Base-by-base conservation (phyloP, 2,113 vertebrate species). In the Addax nasomaculatus region DNA sequence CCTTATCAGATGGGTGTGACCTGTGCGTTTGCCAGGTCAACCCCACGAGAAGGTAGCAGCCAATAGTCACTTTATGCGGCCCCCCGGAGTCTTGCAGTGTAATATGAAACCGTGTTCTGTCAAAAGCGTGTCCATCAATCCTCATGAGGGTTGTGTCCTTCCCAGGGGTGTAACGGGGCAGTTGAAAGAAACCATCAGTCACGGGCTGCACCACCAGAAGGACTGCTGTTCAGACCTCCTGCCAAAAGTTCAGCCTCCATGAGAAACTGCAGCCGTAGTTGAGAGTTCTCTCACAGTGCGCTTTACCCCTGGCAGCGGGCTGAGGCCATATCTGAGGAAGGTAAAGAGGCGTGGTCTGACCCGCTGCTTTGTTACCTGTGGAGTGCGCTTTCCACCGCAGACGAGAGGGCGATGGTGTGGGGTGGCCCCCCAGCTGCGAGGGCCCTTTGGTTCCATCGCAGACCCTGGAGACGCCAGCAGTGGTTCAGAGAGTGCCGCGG, bases 111-210 rank as follows among this genome's bases (percentile, higher is more conserved):
- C 97, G 45, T 97, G 97, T 98, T 98, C 96, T 98, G 96, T 98
- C 91, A 93, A 96, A 96, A 97, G 93, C 97, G 93, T 97, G 97
- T 97, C 97, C 97, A 96, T 95, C 97, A 89, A 97, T 98, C 98
- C 98, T 98, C 97, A 98, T 96, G 97, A 98, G 98, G 98, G 97
- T 98, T 98, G 98, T 98, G 98, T 98, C 97, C 97, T 98, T 97
- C 98, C 98, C 97, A 97, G 98, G 98, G 98, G 96, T 97, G 97
- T 97, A 98, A 98, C 98, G 97, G 98, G 98, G 98, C 97, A 98
- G 95, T 98, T 98, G 98, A 97, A 98, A 98, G 97, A 96, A 96
- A 98, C 97, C 98, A 30, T 96, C 96, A 98, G 97, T 94, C 98
- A 96, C 98, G 96, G 97, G 97, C 96, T 98, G 97, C 97, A 96